Evolutionary conservation across 2,888 invertebrate species (phyloP).

Genomic region (Aspidiotus rigidus): DNA sequence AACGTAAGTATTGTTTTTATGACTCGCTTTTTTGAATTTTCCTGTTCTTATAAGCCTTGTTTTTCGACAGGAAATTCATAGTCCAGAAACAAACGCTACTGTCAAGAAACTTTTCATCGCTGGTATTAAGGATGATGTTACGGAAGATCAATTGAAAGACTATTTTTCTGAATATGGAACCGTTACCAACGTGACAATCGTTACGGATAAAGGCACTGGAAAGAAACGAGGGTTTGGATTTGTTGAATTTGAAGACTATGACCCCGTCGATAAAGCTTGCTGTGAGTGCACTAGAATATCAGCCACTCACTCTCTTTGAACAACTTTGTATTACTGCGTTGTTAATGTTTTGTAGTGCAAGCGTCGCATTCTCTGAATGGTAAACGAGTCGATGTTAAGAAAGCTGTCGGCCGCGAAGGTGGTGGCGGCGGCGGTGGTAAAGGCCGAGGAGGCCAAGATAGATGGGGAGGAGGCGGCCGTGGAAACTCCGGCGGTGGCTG

Average conservation of each 20-base stretch:
- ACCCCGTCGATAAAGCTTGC: conserved; percentile 51
- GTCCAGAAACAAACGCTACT: conserved; percentile 47
- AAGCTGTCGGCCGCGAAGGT: conserved; percentile 47
- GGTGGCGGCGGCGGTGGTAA: conserved; percentile 48
- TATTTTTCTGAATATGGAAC: conserved; percentile 44
- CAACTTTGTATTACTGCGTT: neutral
- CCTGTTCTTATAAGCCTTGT: conserved; percentile 6
- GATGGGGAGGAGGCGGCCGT: conserved; percentile 40
- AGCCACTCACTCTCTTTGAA: neutral
- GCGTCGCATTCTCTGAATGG: conserved; percentile 47
- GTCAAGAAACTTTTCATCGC: conserved; percentile 51
- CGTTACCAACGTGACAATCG: conserved; percentile 46
- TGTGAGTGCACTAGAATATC: conserved; percentile 36
- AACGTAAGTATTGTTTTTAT: conserved; percentile 29
- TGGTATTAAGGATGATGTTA: conserved; percentile 49
- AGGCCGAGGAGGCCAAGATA: conserved; percentile 38
- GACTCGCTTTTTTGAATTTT: neutral
- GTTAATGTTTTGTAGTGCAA: conserved; percentile 41
- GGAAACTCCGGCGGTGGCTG: conserved; percentile 39
- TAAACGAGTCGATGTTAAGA: conserved; percentile 49
- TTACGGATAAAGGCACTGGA: conserved; percentile 48
- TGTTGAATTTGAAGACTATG: conserved; percentile 51
- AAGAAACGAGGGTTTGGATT: conserved; percentile 52
- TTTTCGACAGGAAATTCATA: conserved; percentile 42
- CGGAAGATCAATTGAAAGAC: conserved; percentile 46